Evolutionary conservation across 2,797 vertebrate species (phyloP).

Genomic region (Amblyopsis hoosieri): DNA sequence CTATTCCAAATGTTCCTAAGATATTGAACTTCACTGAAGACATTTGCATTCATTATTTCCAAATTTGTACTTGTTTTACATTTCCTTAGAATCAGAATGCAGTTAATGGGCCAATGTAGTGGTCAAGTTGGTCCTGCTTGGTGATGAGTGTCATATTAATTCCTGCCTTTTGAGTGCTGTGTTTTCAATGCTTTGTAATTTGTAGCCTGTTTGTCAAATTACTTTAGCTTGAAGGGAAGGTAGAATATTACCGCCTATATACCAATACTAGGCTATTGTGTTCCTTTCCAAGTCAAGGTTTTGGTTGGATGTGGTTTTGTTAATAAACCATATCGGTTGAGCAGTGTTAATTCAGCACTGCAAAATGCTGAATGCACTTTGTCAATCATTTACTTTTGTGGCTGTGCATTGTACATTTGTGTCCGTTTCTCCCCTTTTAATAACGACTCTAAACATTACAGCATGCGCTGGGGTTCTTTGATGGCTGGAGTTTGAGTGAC

Average conservation of each 20-base stretch:
- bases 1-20: conserved; percentile 35
- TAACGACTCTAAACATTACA: no score
- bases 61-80: conserved; percentile 28
- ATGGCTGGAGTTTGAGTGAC: conserved; percentile 58
- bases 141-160: no score
- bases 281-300: not conserved
- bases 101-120: conserved; percentile 32
- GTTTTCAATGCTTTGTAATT: conserved; percentile 13
- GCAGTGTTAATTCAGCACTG: conserved; percentile 31
- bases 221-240: conserved; percentile 15
- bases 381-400: conserved; percentile 59
- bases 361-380: conserved; percentile 22
- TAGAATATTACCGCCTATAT: no score
- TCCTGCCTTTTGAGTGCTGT: no score
- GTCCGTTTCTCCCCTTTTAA: no score
- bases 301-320: not conserved
- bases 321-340: conserved; percentile 10
- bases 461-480: conserved; percentile 17
- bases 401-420: not conserved
- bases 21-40: conserved; percentile 35
- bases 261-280: no score
- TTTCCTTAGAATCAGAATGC: conserved; percentile 15
- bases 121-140: not conserved
- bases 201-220: not conserved
- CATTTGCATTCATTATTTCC: conserved; percentile 40